Evolutionary conservation across 2,888 invertebrate genomes (phyloP), one percentile per base, ranked within the genome.

Genomic region (Drosophila nr. perissopoda): DNA sequence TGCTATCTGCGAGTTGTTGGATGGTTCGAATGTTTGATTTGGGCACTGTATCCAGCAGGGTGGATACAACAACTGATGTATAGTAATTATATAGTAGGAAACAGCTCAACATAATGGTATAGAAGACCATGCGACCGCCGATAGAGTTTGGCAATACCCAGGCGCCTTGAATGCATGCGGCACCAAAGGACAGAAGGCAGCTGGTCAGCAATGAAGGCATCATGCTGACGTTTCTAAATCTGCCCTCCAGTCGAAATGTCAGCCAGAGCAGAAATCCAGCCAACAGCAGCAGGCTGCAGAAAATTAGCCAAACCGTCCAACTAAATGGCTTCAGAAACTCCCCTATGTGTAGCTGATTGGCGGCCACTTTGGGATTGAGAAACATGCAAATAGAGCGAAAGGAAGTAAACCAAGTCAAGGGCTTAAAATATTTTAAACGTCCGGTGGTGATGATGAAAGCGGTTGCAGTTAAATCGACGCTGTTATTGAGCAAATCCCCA

Each of bases 51-150:
- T 95, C 94, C 80, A 95, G 93, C 25, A 95, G 90, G 8, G 95
- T 92, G 1, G 95, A 95, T 0, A 95, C 95, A 73, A 95, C 95
- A 84, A 94, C 94, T 0, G 95, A 95, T 0, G 95, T 95, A 83
- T 95, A 95, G 18, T 95, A 94, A 16, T 95, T 95, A 84, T 95
- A 95, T 62, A 95, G 89, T 58, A 94, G 92, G 84, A 94, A 94
- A 5, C 93, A 91, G 1, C 92, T 88, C 10, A 92, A n/a, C 36
- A 91, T 84, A 10, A 92, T 57, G 0, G 90, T 81, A 21, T 90
- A 83, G 58, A 92, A 91, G 2, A 80, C 87, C 74, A 92, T 82
- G 48, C 94, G 91, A 1, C 94, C 94, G 0, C 94, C 91, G 10
- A 83, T 88, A 36, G 94, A 94, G 52, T 83, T 88, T 0, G 94